Conservation (phyloP, 2,888 invertebrate species). For the Adineta ricciae region DNA sequence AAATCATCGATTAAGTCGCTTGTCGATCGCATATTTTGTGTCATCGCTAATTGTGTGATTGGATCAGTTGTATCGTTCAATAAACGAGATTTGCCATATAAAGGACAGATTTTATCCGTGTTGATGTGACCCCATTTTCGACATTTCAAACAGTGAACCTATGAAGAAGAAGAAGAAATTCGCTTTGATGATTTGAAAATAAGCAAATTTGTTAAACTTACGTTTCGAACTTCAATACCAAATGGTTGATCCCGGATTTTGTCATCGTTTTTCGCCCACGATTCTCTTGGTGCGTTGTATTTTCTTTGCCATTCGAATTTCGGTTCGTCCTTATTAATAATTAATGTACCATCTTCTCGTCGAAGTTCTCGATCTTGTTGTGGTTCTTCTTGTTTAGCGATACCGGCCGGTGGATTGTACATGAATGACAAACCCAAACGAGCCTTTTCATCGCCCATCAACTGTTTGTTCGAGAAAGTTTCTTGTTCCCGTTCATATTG, state of each 20-base stretch:
- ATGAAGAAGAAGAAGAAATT: not conserved
- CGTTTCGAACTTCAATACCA: slow-evolving; percentile 62
- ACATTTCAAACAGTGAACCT: slow-evolving; percentile 95
- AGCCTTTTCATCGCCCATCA: slow-evolving; percentile 95
- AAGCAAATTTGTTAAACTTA: not conserved
- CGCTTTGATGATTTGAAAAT: no score
- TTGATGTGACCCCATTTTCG: slow-evolving; percentile 99
- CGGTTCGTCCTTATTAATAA: slow-evolving; percentile 64
- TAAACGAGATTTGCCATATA: slow-evolving; percentile 54
- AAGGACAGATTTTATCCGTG: slow-evolving; percentile 80
- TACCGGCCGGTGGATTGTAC: slow-evolving; percentile 77
- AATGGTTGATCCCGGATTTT: slow-evolving; percentile 96
- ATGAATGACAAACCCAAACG: slow-evolving; percentile 94
- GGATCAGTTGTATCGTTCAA: not conserved
- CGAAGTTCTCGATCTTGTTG: not conserved
- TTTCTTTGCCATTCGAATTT: slow-evolving; percentile 96
- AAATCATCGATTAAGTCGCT: not conserved
- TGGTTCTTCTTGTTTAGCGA: slow-evolving; percentile 59
- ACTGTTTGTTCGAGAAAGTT: slow-evolving; percentile 86
- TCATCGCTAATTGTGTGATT: not conserved
- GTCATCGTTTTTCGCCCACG: slow-evolving; percentile 91
- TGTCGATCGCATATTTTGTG: not conserved
- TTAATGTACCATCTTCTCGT: not conserved
- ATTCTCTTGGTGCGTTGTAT: slow-evolving; percentile 85
- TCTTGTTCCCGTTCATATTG: slow-evolving; percentile 99